phyloP scores from a whole-genome alignment of 92 coral and sea anemone species.

The Micromussa lordhowensis region DNA sequence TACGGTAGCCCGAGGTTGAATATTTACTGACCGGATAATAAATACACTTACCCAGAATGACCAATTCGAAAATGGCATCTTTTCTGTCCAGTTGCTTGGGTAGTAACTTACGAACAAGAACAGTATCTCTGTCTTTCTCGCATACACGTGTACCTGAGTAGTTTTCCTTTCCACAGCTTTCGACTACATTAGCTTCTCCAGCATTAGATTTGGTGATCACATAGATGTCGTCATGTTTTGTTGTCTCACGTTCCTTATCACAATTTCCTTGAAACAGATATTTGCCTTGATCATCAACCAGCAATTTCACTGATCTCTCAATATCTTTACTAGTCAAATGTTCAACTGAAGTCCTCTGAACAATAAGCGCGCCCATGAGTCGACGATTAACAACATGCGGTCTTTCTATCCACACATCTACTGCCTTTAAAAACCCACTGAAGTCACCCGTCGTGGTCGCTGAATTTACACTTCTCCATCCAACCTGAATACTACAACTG shows the following conservation, averaged over 20 bases:
- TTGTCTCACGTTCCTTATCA: not conserved
- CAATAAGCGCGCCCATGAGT: conserved; percentile 77
- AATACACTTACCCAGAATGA: conserved; percentile 59
- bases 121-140: conserved; percentile 39
- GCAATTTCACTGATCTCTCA: conserved; percentile 15
- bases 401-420: conserved; percentile 91
- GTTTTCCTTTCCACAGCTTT: not conserved
- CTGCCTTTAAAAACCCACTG: conserved; percentile 72
- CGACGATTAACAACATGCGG: conserved; percentile 97
- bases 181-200: not conserved
- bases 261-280: too few species aligned
- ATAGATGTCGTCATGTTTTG: not conserved
- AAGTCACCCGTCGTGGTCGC: conserved; percentile 47
- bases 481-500: conserved; percentile 11
- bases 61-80: conserved; percentile 71
- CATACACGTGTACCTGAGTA: not conserved
- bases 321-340: conserved; percentile 15
- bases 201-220: not conserved
- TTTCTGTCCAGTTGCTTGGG: conserved; percentile 74
- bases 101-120: conserved; percentile 76
- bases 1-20: too few species aligned
- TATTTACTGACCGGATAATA: too few species aligned
- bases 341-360: not conserved
- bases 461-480: conserved; percentile 69
- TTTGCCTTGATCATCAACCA: not conserved